Evolutionary conservation across 2,888 invertebrate genomes (phyloP), one percentile per base, ranked within the genome.

Genomic region (Itoplectis maculator): DNA sequence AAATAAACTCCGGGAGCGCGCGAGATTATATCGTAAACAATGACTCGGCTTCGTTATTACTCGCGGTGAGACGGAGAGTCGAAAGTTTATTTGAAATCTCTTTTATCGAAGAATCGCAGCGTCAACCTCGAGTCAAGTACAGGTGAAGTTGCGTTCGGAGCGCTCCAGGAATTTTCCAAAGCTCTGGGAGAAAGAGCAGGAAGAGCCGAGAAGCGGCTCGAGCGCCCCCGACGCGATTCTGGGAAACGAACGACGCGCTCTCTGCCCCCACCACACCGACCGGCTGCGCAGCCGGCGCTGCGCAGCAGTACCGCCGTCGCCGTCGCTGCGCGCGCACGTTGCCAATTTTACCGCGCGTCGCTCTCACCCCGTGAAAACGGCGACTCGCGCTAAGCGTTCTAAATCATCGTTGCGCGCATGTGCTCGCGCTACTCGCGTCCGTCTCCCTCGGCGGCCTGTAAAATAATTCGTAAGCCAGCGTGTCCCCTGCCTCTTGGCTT

Each of bases 381-480:
- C 47, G 11, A 42, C 70, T 29, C 54, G 65, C 65, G 37, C 45
- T 56, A 45, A 70, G 65, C 72, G 47, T 51, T 49, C 40, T 49
- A 61, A 69, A 49, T 51, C 49, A 51, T 77, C 13, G 35, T 40
- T 40, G 8, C 56, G 42, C 47, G 49, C n/a, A 61, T 47, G 18
- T 18, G 18, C 49, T 29, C 54, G 15, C 15, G 54, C 42, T 13
- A 37, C 37, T 47, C 29, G n/a, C n/a, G 63, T 77, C 15, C 65
- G 56, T 13, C 72, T 35, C 51, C 65, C 72, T 37, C 65, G 45
- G n/a, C 49, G 51, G 8, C 18, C 73, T 11, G 56, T 49, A 29
- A 79, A 79, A 79, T 79, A 79, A 79, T 79, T 79, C 73, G 73
- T n/a, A 49, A 73, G 73, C 56, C 65, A 63, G 56, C 45, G 45